phyloP scores from a whole-genome alignment of 2,797 vertebrate species.

The Pteronotus mesoamericanus region DNA sequence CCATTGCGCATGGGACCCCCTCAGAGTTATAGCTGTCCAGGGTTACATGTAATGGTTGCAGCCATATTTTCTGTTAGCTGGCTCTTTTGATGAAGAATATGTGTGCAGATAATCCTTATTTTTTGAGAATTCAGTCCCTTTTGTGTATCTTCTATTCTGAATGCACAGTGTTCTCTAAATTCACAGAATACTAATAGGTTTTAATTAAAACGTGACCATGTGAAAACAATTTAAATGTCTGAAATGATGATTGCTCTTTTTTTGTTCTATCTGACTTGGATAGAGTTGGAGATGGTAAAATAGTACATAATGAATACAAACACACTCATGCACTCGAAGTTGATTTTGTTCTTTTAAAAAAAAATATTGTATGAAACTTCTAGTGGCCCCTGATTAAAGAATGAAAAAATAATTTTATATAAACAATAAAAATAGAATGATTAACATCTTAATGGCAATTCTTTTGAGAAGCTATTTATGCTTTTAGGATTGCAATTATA shows the following conservation, averaged over 20 bases:
- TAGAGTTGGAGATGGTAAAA: neutral
- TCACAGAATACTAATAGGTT: constrained; percentile 20
- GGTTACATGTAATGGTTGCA: neutral
- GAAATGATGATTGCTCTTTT: neutral
- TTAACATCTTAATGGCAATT: neutral
- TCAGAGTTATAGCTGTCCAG: constrained; percentile 50
- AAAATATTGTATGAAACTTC: neutral
- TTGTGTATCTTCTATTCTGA: neutral
- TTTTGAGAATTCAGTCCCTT: neutral
- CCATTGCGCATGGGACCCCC: neutral
- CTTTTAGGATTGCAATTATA: neutral
- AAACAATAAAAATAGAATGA: neutral
- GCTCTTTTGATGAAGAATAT: neutral
- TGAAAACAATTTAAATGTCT: neutral
- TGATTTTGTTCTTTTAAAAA: neutral
- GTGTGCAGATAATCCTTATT: neutral
- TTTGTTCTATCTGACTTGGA: neutral
- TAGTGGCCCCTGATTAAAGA: neutral
- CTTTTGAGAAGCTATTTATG: neutral
- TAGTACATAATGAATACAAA: neutral
- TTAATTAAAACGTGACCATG: constrained; percentile 21
- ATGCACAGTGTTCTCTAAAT: neutral
- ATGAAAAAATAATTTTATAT: neutral
- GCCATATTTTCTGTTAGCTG: neutral
- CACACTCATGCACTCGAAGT: neutral